These are phyloP conservation scores for Pyrocephalus nanus DNA, from an alignment of 2,797 vertebrate genomes.

Conservation along the genomic window DNA sequence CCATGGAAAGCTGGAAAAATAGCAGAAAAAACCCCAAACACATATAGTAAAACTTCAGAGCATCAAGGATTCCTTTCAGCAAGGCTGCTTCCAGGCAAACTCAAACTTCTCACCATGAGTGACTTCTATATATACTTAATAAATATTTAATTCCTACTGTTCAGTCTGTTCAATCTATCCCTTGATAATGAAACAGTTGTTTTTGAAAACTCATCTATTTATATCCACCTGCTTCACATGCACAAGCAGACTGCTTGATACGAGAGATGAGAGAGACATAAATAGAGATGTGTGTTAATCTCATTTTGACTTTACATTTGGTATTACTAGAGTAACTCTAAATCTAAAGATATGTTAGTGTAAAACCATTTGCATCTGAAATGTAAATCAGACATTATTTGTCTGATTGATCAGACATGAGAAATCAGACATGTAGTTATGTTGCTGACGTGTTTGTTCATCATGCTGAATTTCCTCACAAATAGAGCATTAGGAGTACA, in stretches of 20 bases:
- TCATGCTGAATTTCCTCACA: not conserved
- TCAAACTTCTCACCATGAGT: not conserved
- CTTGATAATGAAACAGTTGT: constrained; percentile 50
- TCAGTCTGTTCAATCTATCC: constrained; percentile 21
- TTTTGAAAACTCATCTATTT: constrained; percentile 53
- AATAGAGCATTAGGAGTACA: not conserved
- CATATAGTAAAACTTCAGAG: not conserved
- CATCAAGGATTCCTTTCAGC: not conserved
- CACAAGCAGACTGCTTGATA: not conserved
- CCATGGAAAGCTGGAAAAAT: not conserved
- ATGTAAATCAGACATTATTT: not conserved
- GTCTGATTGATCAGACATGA: not conserved
- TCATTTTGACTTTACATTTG: constrained; percentile 11
- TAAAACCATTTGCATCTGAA: not conserved
- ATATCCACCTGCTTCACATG: constrained; percentile 31
- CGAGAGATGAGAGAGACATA: not conserved
- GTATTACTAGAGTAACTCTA: not conserved
- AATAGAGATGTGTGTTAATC: constrained; percentile 24
- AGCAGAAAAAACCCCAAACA: not conserved
- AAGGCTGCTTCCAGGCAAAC: not conserved
- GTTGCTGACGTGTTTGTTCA: not conserved
- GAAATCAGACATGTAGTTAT: not conserved
- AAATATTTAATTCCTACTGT: constrained; percentile 31
- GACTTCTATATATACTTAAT: not conserved
- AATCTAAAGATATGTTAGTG: not conserved